Conservation (phyloP, 2,888 invertebrate genomes). For the Watsonalla cultraria region DNA sequence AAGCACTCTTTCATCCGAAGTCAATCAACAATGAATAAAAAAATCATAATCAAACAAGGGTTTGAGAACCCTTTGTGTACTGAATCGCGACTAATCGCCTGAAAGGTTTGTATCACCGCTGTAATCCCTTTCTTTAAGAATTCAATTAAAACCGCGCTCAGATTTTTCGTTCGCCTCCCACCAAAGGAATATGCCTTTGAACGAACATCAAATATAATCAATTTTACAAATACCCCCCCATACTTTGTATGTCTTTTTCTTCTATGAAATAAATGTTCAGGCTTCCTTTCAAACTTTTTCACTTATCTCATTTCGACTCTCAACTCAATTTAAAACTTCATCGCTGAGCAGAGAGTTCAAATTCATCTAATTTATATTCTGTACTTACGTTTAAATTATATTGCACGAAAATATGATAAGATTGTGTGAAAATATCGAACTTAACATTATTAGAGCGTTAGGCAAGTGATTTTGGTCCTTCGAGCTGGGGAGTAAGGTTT, state of each 20-base stretch:
- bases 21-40: slow-evolving; percentile 6
- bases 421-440: slow-evolving; percentile 68
- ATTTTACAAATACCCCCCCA: slow-evolving; percentile 69
- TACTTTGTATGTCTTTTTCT: slow-evolving; percentile 50
- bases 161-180: slow-evolving; percentile 37
- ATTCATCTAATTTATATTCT: slow-evolving; percentile 3
- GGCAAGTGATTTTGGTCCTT: slow-evolving; percentile 15
- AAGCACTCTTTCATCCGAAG: background rate
- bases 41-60: slow-evolving; percentile 7
- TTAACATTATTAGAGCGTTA: slow-evolving; percentile 53
- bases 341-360: accelerated
- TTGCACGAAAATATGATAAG: slow-evolving; percentile 54
- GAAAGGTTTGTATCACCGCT: slow-evolving; percentile 41
- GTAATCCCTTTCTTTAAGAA: slow-evolving; percentile 42
- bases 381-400: slow-evolving; percentile 3
- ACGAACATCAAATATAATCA: slow-evolving; percentile 73
- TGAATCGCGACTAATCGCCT: slow-evolving; percentile 47
- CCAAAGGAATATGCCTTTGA: slow-evolving; percentile 49
- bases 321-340: slow-evolving; percentile 11
- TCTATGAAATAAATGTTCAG: slow-evolving; percentile 57
- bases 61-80: slow-evolving; percentile 42
- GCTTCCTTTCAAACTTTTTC: slow-evolving; percentile 15
- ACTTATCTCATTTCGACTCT: slow-evolving; percentile 6
- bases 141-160: slow-evolving; percentile 64
- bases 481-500: slow-evolving; percentile 5